A percentile compares a stretch with the other conserved stretches of the same genome.
Conservation (phyloP, 2,888 invertebrate genomes). For the Apamea crenata region DNA sequence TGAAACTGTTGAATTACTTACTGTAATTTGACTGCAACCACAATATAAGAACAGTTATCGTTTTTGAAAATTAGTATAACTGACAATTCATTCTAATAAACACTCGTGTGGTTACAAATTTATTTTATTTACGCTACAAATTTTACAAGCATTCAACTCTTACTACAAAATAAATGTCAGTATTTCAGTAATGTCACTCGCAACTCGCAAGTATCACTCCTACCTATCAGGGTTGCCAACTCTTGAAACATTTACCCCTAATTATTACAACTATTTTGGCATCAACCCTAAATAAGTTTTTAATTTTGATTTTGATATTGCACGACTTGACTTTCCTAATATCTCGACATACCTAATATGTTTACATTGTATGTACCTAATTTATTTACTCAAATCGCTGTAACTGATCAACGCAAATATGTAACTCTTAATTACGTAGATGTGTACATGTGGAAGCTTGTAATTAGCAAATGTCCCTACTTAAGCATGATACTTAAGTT, state of each 20-base stretch:
- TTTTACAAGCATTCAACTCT: conserved; percentile 24
- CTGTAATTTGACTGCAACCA: conserved; percentile 33
- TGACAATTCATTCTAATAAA: conserved; percentile 29
- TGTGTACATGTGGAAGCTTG: no score
- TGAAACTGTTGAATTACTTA: conserved; percentile 46
- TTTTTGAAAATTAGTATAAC: conserved; percentile 38
- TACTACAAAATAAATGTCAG: conserved; percentile 2
- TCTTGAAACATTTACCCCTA: not conserved
- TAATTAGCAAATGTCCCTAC: no score
- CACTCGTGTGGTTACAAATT: conserved; percentile 1
- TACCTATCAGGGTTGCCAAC: not conserved
- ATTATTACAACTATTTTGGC: no score
- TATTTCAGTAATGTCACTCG: not conserved
- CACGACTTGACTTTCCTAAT: no score
- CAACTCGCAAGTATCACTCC: not conserved
- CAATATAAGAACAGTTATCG: conserved; percentile 17
- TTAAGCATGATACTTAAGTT: no score
- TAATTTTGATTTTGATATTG: no score
- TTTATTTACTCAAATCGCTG: no score
- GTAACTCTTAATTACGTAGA: no score
- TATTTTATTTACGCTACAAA: conserved; percentile 27
- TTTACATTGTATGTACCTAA: no score
- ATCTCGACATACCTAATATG: no score
- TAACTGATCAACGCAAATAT: no score
- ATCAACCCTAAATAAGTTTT: no score